Evolutionary conservation across 2,797 vertebrate species (phyloP).

Genomic region (Heliangelus exortis): DNA sequence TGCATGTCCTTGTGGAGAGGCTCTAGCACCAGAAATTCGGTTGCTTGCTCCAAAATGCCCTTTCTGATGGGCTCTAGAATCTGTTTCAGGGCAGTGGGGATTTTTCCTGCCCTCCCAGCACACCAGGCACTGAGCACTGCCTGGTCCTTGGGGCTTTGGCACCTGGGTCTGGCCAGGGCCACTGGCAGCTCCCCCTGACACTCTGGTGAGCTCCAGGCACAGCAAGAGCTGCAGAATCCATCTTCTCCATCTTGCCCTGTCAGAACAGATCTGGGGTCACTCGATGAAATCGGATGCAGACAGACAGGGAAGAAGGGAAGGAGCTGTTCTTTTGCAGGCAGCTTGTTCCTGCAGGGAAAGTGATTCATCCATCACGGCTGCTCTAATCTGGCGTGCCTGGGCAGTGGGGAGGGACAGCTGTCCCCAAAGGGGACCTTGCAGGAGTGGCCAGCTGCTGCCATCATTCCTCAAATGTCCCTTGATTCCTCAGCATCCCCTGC

Average conservation of each 20-base stretch:
- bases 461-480: neutral
- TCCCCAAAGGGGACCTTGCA: fast-evolving
- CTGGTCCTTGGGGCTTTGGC: neutral
- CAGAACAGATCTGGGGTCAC: neutral
- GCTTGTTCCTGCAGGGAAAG: neutral
- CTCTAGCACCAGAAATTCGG: neutral
- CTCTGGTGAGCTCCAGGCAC: fast-evolving
- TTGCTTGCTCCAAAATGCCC: fast-evolving
- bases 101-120: fast-evolving
- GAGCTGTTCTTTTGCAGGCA: slow-evolving; percentile 20
- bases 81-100: neutral
- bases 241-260: neutral
- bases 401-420: neutral
- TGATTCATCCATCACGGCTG: slow-evolving; percentile 14
- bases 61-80: neutral
- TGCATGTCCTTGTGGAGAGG: neutral
- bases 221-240: fast-evolving
- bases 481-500: fast-evolving
- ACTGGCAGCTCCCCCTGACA: neutral
- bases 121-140: neutral
- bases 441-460: neutral
- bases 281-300: neutral
- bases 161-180: neutral
- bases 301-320: neutral
- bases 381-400: fast-evolving